Evolutionary conservation across 2,113 vertebrate genomes (phyloP), one percentile per base, ranked within the genome.

Genomic region (Reinhardtius hippoglossoides): DNA sequence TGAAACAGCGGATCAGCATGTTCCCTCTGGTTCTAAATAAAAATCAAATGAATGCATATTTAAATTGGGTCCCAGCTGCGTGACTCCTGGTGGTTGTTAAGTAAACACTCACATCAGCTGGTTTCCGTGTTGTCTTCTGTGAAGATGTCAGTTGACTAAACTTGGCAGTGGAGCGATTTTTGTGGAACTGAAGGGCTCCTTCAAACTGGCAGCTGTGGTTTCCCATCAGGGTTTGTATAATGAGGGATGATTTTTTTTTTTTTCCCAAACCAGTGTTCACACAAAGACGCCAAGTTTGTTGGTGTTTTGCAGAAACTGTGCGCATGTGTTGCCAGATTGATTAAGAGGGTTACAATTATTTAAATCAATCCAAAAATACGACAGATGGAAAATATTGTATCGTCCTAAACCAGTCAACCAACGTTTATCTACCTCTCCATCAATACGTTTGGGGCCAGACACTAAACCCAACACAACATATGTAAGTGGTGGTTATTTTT

Each of bases 31-130:
- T 42, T 83, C 75, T 60, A 83, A 81, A 77, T 76, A 59, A 65
- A 65, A 79, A 65, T 71, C 40, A 72, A 67, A 50, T 48, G 10
- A 42, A 74, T 81, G 21, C 74, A 81, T 83, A 76, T 83, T 81
- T 79, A 14, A 68, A 61, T 76, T 65, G 68, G 31, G 56, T 79
- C 42, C 48, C 78, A 72, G 66, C 59, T 74, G 56, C 66, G 77
- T 26, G 40, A 42, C 61, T 65, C 63, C 20, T 35, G 65, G 12
- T 64, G 46, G 44, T 68, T 69, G 48, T 68, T 31, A 55, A 68
- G 40, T 61, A 70, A 70, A 65, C 18, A 67, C 15, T 8, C 18
- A 21, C 9, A 60, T 63, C 67, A 23, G 60, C 55, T 31, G 35
- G 42, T 26, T 26, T 63, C 35, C 63, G 27, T 72, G 13, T 35